Evolutionary conservation across 2,888 invertebrate genomes (phyloP), one percentile per base, ranked within the genome.

Genomic region (Anthrax anthrax): DNA sequence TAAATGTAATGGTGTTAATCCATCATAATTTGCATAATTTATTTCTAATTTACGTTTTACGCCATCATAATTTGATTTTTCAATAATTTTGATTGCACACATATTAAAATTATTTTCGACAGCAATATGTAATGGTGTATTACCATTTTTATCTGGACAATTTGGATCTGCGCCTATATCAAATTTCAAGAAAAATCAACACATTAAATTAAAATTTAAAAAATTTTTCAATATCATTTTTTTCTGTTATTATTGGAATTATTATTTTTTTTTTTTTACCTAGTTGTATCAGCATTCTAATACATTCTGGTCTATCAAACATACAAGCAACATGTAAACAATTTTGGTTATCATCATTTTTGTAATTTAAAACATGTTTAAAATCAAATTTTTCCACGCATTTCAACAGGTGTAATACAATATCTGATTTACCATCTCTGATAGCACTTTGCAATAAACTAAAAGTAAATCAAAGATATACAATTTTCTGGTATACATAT

Each of bases 311-410:
- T 3, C 60, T 58, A 42, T 63, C 57, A 18, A 57, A 56, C n/a
- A 62, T 52, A 18, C 66, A 70, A 49, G 75, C 73, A 32, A 70
- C 63, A 55, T 78, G 77, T 5, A 78, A 55, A 0, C 72, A 67
- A 1, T 73, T 73, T 50, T 75, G 72, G 1, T 69, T 65, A 27
- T 67, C 63, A 13, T 61, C 60, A 50, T 75, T 74, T 5, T 63
- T 57, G 6, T 70, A 61, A 50, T 71, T 70, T 4, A 76, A 53
- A 14, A 74, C 55, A 29, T 56, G 59, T 19, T 57, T 52, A 40
- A 61, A 59, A 29, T 62, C 58, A 42, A 57, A 58, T 50, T 52
- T 64, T 19, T 57, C 54, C n/a, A 70, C 53, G 9, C 66, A 52
- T 27, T 61, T 53, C 36, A 66, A 60, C 3, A 64, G 54, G 19